Evolutionary conservation across 53 echinoderm and acorn worm genomes (phyloP).

Genomic region (Henricia sp.): DNA sequence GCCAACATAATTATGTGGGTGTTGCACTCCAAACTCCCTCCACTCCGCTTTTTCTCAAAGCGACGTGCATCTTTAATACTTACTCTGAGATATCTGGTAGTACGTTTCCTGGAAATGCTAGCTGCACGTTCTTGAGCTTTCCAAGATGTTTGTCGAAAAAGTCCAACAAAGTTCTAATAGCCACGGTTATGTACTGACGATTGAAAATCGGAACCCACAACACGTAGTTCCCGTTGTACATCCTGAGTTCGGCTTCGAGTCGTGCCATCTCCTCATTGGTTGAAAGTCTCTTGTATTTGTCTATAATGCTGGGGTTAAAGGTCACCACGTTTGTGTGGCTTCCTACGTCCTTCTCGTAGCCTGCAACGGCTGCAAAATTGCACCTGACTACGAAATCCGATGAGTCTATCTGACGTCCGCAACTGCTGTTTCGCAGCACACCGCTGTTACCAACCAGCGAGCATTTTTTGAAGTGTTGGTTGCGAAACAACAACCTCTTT

Average conservation of each 20-base stretch:
- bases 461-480: slow-evolving; percentile 79
- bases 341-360: slow-evolving; percentile 90
- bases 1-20: no score
- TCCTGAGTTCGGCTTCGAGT: slow-evolving; percentile 71
- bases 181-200: slow-evolving; percentile 68
- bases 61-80: no score
- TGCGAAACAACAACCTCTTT: slow-evolving; percentile 72
- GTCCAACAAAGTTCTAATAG: slow-evolving; percentile 80
- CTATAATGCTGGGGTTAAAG: slow-evolving; percentile 96
- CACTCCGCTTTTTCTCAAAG: no score
- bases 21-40: no score
- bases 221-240: slow-evolving; percentile 84
- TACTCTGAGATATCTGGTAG: slow-evolving; percentile 90
- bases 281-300: slow-evolving; percentile 70
- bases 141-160: slow-evolving; percentile 76
- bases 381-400: slow-evolving; percentile 88
- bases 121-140: slow-evolving; percentile 82
- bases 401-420: slow-evolving; percentile 78
- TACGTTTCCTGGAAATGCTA: slow-evolving; percentile 92
- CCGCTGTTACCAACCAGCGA: slow-evolving; percentile 96
- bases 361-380: slow-evolving; percentile 88
- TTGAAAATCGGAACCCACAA: slow-evolving; percentile 94
- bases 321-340: slow-evolving; percentile 83
- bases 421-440: slow-evolving; percentile 86
- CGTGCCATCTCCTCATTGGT: slow-evolving; percentile 47